Evolutionary conservation across 2,113 vertebrate genomes (phyloP), one percentile per base, ranked within the genome.

Genomic region (Ovibos moschatus): DNA sequence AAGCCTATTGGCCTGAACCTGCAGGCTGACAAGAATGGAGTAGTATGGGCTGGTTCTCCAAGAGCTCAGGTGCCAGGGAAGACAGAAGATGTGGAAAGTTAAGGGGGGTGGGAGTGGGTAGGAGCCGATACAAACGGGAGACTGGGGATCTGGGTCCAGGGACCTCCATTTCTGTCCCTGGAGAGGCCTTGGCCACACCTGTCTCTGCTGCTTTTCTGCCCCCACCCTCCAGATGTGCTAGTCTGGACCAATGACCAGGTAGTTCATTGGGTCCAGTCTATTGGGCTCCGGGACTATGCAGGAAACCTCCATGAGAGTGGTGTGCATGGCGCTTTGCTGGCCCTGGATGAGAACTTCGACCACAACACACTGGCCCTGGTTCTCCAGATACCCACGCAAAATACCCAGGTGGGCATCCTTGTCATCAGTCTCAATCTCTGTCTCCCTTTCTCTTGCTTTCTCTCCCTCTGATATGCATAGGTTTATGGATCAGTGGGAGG

Each of bases 231-330:
- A 99, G 99, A 99, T 19, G 99, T 99, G 87, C 94, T 99, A 98
- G 99, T 99, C 97, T 99, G 99, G 99, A 99, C 99, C 96, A 99
- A 99, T 0, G 99, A 99, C 98, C 99, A 99, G 97, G 99, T 99
- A 96, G 99, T 99, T 71, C 99, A 99, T 97, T 99, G 99, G 99
- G 99, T 99, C 83, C 99, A 99, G 98, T 99, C 99, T 95, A 99
- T 99, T 0, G 99, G 99, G 85, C 99, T 99, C 28, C 99, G 99
- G 67, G 99, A 99, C 87, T 99, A 99, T 0, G 99, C 99, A 0
- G 99, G 99, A 97, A 99, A 99, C 99, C 99, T 99, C 2, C 95
- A 98, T 0, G 99, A 99, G 98, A 99, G 99, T 0, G 99, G 99
- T 0, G 99, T 99, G 83, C 99, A 99, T 0, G 99, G 99, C 2